Evolutionary conservation across 2,113 vertebrate genomes (phyloP), one percentile per base, ranked within the genome.

Genomic region (Dipodomys merriami): DNA sequence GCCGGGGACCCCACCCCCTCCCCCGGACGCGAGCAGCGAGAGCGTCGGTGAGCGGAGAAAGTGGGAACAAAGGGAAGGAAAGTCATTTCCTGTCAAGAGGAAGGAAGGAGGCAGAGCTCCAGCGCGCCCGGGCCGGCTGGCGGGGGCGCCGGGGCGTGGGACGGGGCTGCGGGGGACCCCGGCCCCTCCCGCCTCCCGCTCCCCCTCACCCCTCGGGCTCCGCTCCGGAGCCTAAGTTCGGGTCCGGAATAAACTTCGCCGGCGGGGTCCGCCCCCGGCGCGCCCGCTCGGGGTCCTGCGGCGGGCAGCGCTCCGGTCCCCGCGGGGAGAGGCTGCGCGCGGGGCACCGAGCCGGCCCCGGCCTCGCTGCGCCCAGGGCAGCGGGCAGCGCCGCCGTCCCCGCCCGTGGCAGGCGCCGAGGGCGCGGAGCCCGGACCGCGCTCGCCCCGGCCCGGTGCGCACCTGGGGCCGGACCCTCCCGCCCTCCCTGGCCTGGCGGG

Each of bases 21-120:
- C 68, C 53, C 1, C 23, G 4, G 67, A 84, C 83, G 86, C 3
- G n/a, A 64, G 83, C 65, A 64, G 83, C 65, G 79, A 69, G 87
- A 95, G 91, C 95, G 95, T 71, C 23, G 67, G 86, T 91, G 83
- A 86, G 81, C 72, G 0, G 96, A 96, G 96, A 97, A 97, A 97
- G 96, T 96, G 90, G 93, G 94, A 95, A 97, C 97, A 97, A 97
- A 97, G 95, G 93, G 85, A 94, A 94, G 83, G 96, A 96, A 95
- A 96, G 94, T 93, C 96, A 95, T 96, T 97, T 97, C 96, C 97
- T 97, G 97, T 93, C 77, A 87, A 94, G 91, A 94, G 96, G 95
- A 96, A 97, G 97, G 97, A 97, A 97, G 91, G 78, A 96, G 95
- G 91, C 90, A 74, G 94, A 25, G 91, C 93, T 62, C 77, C 90